Percentiles rank a stretch among this genome's conserved stretches.
Conservation (phyloP, 2,888 invertebrate species). For the Andrena minutula region DNA sequence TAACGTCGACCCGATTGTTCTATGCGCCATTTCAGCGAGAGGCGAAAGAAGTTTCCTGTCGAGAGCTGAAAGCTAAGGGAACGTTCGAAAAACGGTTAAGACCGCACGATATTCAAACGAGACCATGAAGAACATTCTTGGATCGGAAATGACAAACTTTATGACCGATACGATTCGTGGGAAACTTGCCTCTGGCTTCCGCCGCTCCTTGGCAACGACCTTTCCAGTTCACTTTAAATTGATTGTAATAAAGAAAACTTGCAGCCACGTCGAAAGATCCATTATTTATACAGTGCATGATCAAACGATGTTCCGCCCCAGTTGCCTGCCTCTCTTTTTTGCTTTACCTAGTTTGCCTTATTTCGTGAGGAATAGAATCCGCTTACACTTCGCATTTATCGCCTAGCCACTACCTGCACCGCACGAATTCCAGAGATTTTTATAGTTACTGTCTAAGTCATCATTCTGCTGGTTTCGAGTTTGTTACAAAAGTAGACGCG, state of each 20-base stretch:
- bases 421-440: no score
- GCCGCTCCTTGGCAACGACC: not conserved
- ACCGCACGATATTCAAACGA: slow-evolving; percentile 47
- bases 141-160: slow-evolving; percentile 66
- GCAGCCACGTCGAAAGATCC: not conserved
- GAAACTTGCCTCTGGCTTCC: not conserved
- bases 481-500: no score
- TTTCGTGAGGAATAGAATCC: no score
- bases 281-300: slow-evolving; percentile 6
- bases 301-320: not conserved
- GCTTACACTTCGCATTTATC: no score
- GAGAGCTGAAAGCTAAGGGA: slow-evolving; percentile 34
- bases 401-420: no score
- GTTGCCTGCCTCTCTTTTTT: not conserved
- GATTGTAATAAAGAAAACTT: slow-evolving; percentile 12
- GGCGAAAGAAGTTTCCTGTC: slow-evolving; percentile 38
- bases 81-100: slow-evolving; percentile 59
- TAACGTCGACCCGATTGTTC: slow-evolving; percentile 66
- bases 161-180: slow-evolving; percentile 16
- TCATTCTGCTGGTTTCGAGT: no score
- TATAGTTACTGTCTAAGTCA: no score
- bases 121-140: slow-evolving; percentile 45
- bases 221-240: slow-evolving; percentile 11
- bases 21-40: slow-evolving; percentile 43
- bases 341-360: not conserved